Percentiles rank a stretch among this genome's conserved stretches.
These are phyloP conservation scores for Agriopis aurantiaria DNA, from an alignment of 2,888 invertebrate genomes.

Conservation along the genomic window DNA sequence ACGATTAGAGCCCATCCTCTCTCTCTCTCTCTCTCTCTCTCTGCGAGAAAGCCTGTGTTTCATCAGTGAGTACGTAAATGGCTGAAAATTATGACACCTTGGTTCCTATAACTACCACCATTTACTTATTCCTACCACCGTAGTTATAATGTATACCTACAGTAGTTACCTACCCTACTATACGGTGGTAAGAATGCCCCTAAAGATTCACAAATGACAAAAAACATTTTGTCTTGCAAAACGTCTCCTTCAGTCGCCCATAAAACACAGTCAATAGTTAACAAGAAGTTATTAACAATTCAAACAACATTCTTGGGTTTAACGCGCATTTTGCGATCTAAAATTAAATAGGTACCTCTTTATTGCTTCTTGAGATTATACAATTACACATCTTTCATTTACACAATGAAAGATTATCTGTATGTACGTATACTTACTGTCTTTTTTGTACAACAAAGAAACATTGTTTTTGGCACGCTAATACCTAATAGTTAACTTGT, in stretches of 20 bases:
- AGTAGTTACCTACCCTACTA: too few species aligned
- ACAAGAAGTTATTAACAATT: slow-evolving; percentile 1
- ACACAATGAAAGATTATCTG: not conserved
- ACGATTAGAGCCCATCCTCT: too few species aligned
- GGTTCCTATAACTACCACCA: too few species aligned
- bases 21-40: too few species aligned
- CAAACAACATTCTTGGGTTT: not conserved
- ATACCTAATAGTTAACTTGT: not conserved
- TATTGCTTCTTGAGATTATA: slow-evolving; percentile 5
- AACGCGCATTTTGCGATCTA: not conserved
- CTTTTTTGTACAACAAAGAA: not conserved
- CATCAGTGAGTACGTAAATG: too few species aligned
- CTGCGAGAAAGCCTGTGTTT: too few species aligned
- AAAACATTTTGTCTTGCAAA: not conserved
- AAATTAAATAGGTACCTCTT: slow-evolving; percentile 2
- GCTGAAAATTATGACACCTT: too few species aligned
- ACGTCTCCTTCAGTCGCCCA: slow-evolving; percentile 1
- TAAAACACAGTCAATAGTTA: slow-evolving; percentile 4
- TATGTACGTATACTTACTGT: not conserved
- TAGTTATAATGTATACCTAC: too few species aligned
- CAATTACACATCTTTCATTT: not conserved
- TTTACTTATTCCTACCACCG: too few species aligned
- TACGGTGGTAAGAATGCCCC: too few species aligned
- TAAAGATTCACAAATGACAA: too few species aligned
- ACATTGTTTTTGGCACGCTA: not conserved